Evolutionary conservation across 2,888 invertebrate genomes (phyloP).

Genomic region (Lamproptera curius): DNA sequence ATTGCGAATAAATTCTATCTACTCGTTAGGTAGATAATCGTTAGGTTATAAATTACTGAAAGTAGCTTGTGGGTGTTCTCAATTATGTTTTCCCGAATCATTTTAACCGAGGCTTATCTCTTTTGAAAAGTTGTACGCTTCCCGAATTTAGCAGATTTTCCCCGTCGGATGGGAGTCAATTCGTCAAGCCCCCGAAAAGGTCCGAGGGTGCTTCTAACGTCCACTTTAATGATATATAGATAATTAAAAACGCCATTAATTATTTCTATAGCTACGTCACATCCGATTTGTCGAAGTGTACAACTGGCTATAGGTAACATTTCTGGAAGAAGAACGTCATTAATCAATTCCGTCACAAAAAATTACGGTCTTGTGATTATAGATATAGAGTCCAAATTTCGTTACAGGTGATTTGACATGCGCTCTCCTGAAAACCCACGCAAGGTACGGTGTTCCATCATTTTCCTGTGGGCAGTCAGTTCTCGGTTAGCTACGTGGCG

Average conservation of each 20-base stretch:
- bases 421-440: conserved; percentile 4
- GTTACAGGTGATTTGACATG: background rate
- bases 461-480: conserved; percentile 12
- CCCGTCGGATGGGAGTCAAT: conserved; percentile 3
- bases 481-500: background rate
- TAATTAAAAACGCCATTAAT: conserved; percentile 21
- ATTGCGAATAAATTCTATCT: no score
- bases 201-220: conserved; percentile 3
- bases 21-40: no score
- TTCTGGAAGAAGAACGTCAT: background rate
- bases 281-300: conserved; percentile 18
- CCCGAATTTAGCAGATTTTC: background rate
- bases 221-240: conserved; percentile 16
- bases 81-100: no score
- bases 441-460: conserved; percentile 15
- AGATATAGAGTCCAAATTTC: background rate
- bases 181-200: conserved; percentile 9
- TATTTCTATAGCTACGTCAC: conserved; percentile 18
- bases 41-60: no score
- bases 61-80: no score
- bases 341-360: background rate
- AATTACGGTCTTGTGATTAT: background rate
- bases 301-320: conserved; percentile 10
- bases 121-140: no score
- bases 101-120: no score